Percentiles rank a stretch among this genome's conserved stretches.
These are phyloP conservation scores for Cossypha caffra DNA, from an alignment of 2,797 vertebrate species.

Conservation along the genomic window DNA sequence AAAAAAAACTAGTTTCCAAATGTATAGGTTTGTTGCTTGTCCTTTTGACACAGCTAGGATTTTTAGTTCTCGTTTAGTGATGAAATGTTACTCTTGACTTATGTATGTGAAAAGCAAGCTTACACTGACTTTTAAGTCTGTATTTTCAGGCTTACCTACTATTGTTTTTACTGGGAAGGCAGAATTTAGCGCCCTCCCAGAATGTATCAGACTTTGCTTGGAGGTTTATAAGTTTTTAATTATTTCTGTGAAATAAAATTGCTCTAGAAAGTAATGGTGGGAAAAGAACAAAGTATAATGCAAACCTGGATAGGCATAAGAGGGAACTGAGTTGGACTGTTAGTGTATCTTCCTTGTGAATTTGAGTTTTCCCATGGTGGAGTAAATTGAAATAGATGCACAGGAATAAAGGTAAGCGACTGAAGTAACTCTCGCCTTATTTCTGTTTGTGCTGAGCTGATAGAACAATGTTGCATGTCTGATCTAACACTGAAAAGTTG, in stretches of 20 bases:
- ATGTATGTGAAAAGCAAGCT: neutral
- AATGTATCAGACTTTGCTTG: neutral
- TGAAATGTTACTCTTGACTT: neutral
- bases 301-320: neutral
- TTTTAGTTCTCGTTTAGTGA: neutral
- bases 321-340: neutral
- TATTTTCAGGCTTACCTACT: neutral
- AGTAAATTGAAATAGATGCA: neutral
- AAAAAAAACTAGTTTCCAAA: neutral
- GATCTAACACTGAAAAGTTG: neutral
- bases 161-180: neutral
- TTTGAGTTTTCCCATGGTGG: neutral
- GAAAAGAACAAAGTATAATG: neutral
- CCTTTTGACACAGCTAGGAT: neutral
- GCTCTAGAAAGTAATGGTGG: neutral
- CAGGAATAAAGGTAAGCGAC: neutral
- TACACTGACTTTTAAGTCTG: neutral
- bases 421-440: neutral
- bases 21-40: neutral
- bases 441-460: neutral
- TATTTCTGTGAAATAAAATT: neutral
- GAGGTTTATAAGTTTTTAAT: neutral
- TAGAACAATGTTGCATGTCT: neutral
- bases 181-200: neutral
- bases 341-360: neutral